Conservation (phyloP, 2,113 vertebrate genomes). For the Numenius arquata region DNA sequence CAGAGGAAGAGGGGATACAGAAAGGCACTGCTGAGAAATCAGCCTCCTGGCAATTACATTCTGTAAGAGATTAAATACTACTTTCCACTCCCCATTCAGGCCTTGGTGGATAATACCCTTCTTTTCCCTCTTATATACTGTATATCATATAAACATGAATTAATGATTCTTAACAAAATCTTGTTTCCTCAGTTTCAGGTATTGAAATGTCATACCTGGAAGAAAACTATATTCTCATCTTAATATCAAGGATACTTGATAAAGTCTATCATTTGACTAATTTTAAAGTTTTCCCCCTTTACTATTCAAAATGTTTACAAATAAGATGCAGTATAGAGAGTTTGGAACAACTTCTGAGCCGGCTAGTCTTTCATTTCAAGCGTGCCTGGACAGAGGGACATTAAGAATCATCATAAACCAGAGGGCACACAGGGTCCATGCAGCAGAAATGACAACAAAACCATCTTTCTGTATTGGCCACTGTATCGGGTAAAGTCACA, state of each 20-base stretch:
- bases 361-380: background rate
- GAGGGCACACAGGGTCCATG: background rate
- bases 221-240: background rate
- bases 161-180: background rate
- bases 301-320: background rate
- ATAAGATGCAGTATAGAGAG: background rate
- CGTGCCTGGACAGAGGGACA: background rate
- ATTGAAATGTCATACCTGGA: background rate
- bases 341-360: background rate
- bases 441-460: background rate
- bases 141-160: background rate
- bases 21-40: background rate
- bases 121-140: background rate
- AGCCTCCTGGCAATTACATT: background rate
- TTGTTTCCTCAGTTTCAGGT: background rate
- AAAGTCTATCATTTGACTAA: background rate
- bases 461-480: background rate
- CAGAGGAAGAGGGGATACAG: background rate
- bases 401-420: background rate
- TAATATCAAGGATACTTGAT: background rate
- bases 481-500: background rate
- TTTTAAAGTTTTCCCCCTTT: background rate
- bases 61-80: background rate
- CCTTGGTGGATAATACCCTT: background rate
- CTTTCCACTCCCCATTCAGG: background rate